Evolutionary conservation across 2,888 invertebrate genomes (phyloP).

Genomic region (Stenurella melanura): DNA sequence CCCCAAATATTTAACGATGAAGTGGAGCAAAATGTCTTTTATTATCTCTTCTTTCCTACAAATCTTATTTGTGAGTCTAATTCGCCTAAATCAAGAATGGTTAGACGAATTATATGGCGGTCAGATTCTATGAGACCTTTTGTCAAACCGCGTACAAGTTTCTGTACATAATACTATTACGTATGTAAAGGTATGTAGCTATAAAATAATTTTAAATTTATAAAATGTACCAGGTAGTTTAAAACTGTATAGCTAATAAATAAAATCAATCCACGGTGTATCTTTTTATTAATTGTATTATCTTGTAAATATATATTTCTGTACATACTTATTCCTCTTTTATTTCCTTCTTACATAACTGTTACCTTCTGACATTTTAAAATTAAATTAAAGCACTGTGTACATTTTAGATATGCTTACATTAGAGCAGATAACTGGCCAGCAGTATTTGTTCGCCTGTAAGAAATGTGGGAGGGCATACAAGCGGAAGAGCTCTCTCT

Average conservation of each 20-base stretch:
- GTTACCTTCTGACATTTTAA: not conserved
- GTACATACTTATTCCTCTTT: constrained; percentile 7
- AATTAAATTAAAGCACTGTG: not conserved
- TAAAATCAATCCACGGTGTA: not conserved
- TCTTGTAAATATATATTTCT: constrained; percentile 26
- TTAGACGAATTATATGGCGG: too few species aligned
- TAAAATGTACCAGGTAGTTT: not conserved
- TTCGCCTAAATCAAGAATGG: too few species aligned
- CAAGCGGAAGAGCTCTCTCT: constrained; percentile 63
- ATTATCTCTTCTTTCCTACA: too few species aligned
- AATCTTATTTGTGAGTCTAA: not conserved
- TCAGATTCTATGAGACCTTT: too few species aligned
- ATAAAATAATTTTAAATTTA: not conserved
- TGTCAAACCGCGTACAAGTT: too few species aligned
- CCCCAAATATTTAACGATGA: too few species aligned
- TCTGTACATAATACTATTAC: not conserved
- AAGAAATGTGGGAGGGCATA: constrained; percentile 62
- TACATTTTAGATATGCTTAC: constrained; percentile 43
- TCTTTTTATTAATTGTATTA: not conserved
- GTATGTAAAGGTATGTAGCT: not conserved
- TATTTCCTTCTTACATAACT: constrained; percentile 2
- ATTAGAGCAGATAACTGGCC: constrained; percentile 52
- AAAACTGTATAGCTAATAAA: not conserved
- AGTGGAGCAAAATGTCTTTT: too few species aligned
- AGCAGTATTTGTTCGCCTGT: constrained; percentile 57